Evolutionary conservation across 2,797 vertebrate genomes (phyloP), one percentile per base, ranked within the genome.

Genomic region (Chrosomus eos): DNA sequence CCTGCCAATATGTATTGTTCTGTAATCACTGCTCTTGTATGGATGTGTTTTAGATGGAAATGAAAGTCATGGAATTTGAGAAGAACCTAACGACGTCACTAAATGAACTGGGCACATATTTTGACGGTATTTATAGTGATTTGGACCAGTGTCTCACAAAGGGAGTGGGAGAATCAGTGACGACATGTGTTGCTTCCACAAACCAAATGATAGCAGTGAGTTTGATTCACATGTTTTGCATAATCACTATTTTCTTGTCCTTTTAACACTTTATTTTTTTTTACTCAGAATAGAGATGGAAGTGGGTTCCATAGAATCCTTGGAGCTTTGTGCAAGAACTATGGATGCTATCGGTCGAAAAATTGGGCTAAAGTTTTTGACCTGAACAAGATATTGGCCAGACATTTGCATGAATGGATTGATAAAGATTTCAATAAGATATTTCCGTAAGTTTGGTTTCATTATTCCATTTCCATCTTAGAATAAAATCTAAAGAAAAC

Each of bases 271-370:
- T n/a, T 16, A 18, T 64, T 31, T 10, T 43, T 14, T n/a, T 31
- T 53, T 21, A 53, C 53, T 9, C 19, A 64, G 76, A 48, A 33
- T 7, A 33, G 0, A 8, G 3, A 33, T 66, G 28, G 43, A 48
- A 66, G 60, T 3, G 60, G 40, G 19, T 79, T 66, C 28, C 77
- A 79, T 48, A 48, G 33, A 79, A 23, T 23, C n/a, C 77, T 79
- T 33, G 2, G 28, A 31, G 40, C 77, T 23, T 66, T 79, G 18
- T 79, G 60, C 40, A 79, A 31, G 60, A 79, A 66, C 26, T 2
- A 21, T 7, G 77, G 76, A 33, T 31, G 5, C 40, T 66, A 66
- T 33, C 48, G 60, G 60, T 79, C 77, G 1, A 79, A 66, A 48
- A 16, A 33, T 23, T 8, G 38, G 60, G 26, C 16, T 14, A 0